These are phyloP conservation scores for Anas platyrhynchos DNA, from an alignment of 2,113 vertebrate species.

Conservation along the genomic window DNA sequence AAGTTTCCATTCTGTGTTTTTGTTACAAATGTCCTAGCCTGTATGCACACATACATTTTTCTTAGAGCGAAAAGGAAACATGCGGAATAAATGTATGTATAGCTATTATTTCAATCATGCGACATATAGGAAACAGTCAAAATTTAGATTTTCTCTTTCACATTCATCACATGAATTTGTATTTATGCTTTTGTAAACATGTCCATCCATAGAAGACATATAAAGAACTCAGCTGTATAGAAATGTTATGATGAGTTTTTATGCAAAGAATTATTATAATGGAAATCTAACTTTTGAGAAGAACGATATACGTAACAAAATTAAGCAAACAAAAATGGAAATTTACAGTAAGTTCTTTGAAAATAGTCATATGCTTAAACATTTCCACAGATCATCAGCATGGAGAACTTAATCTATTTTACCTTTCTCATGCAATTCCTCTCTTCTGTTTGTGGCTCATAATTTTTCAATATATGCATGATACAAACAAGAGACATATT, in stretches of 20 bases:
- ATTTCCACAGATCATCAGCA: background rate
- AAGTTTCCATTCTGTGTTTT: background rate
- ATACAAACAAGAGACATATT: background rate
- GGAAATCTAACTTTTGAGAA: background rate
- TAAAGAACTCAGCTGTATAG: background rate
- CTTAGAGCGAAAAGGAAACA: background rate
- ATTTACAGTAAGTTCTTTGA: background rate
- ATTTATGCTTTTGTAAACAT: background rate
- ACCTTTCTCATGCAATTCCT: background rate
- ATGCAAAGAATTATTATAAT: background rate
- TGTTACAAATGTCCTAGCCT: background rate
- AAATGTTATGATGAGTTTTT: background rate
- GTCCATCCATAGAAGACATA: background rate
- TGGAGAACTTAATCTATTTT: background rate
- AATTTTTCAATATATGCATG: background rate
- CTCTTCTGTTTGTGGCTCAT: background rate
- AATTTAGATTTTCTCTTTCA: background rate
- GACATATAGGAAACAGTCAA: background rate
- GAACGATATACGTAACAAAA: background rate
- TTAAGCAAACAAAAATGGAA: background rate
- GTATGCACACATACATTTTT: accelerated
- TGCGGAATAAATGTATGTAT: background rate
- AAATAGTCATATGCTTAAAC: background rate
- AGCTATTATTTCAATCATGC: background rate
- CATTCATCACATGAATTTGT: background rate